These are phyloP conservation scores for Dasypogon diadema DNA, from an alignment of 2,888 invertebrate genomes.

Conservation along the genomic window DNA sequence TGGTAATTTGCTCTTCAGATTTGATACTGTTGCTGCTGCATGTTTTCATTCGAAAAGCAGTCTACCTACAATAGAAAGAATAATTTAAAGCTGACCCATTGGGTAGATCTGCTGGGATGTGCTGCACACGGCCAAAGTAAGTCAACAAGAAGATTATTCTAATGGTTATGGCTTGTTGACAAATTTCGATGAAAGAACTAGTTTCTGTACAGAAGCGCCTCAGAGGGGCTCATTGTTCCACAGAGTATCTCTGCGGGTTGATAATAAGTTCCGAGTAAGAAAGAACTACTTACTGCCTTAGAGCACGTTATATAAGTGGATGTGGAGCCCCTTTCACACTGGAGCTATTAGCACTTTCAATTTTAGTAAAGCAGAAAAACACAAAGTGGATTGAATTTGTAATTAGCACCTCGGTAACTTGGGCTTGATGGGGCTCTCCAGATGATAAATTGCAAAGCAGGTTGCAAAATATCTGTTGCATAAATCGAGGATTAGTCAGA, in stretches of 20 bases:
- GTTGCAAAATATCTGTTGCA: slow-evolving; percentile 25
- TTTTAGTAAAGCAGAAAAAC: slow-evolving; percentile 2
- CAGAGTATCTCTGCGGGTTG: background rate
- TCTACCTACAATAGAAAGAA: slow-evolving; percentile 17
- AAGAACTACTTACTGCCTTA: background rate
- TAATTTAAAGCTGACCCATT: slow-evolving; percentile 18
- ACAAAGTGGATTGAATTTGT: slow-evolving; percentile 18
- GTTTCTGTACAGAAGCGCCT: background rate
- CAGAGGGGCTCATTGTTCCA: slow-evolving; percentile 16
- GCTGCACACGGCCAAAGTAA: background rate
- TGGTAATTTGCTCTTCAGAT: slow-evolving; percentile 32
- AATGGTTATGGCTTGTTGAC: slow-evolving; percentile 41
- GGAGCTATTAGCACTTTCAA: slow-evolving; percentile 30
- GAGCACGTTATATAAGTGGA: slow-evolving; percentile 9
- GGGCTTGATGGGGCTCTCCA: background rate
- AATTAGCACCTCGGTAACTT: slow-evolving; percentile 29
- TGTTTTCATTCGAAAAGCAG: background rate
- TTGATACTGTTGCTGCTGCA: slow-evolving; percentile 3
- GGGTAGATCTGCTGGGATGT: slow-evolving; percentile 3
- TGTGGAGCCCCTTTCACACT: slow-evolving; percentile 12
- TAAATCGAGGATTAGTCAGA: background rate
- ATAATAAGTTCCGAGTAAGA: slow-evolving; percentile 5
- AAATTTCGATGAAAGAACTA: slow-evolving; percentile 29
- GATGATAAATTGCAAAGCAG: slow-evolving; percentile 9
- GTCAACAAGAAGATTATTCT: slow-evolving; percentile 38